These are phyloP conservation scores for Sycophaga agraensis DNA, from an alignment of 1,140 invertebrate species.

Conservation along the genomic window DNA sequence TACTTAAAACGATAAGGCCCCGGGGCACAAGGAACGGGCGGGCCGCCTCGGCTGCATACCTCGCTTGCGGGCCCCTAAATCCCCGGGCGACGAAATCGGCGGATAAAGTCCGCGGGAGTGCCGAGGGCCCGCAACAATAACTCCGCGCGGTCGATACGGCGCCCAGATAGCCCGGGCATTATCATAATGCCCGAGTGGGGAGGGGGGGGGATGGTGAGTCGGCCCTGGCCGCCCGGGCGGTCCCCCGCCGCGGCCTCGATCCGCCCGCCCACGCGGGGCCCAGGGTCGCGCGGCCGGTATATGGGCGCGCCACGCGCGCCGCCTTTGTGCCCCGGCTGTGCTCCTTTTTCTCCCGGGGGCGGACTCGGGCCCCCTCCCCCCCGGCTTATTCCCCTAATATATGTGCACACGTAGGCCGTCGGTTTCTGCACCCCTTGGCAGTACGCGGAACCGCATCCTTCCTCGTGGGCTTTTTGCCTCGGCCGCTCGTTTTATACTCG, in stretches of 20 bases:
- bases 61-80: not conserved
- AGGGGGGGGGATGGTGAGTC: no score
- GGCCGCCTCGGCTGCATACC: no score
- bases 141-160: conserved; percentile 43
- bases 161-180: conserved; percentile 41
- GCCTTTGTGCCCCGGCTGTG: no score
- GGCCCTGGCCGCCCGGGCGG: no score
- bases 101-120: not conserved
- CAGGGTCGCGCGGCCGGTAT: no score
- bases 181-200: conserved; percentile 40
- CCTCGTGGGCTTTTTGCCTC: not conserved
- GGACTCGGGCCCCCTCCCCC: not conserved
- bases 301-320: no score
- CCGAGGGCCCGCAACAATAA: conserved; percentile 36
- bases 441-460: conserved; percentile 23
- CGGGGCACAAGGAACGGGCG: no score
- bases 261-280: conserved; percentile 28
- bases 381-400: not conserved
- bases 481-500: no score
- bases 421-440: conserved; percentile 23
- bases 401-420: conserved; percentile 15
- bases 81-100: not conserved
- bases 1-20: no score
- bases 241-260: not conserved
- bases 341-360: no score